Conservation (phyloP, 2,113 vertebrate species). For the Aramus guarauna region DNA sequence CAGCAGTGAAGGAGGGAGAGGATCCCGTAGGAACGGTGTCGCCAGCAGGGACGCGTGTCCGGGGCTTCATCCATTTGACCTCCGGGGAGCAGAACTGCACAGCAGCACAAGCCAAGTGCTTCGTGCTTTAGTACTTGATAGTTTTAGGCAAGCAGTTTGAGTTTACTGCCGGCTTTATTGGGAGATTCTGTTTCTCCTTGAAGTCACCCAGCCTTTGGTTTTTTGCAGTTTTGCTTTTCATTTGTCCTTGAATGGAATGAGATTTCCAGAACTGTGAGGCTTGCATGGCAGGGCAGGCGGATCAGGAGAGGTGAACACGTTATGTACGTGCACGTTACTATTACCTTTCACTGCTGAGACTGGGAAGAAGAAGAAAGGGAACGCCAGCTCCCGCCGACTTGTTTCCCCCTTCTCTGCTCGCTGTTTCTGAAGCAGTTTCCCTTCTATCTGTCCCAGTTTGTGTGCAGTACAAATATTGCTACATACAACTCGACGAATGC, state of each 20-base stretch:
- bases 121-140: not conserved
- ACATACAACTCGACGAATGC: not conserved
- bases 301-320: fast-evolving
- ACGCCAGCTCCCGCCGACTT: fast-evolving
- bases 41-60: not conserved
- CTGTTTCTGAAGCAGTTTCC: not conserved
- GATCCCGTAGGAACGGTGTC: not conserved
- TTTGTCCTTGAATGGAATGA: not conserved
- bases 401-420: not conserved
- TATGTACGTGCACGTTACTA: fast-evolving
- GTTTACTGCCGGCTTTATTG: slow-evolving; percentile 1
- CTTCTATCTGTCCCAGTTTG: not conserved
- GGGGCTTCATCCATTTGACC: fast-evolving
- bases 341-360: not conserved
- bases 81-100: fast-evolving
- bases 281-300: not conserved
- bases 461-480: not conserved
- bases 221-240: not conserved
- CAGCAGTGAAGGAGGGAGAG: not conserved
- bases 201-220: not conserved
- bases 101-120: fast-evolving
- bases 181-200: slow-evolving; percentile 6
- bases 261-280: not conserved
- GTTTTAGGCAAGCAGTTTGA: not conserved
- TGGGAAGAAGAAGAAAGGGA: not conserved